Percentiles rank a stretch among this genome's conserved stretches.
Conservation (phyloP, 2,113 vertebrate species). For the Gorsachius goisagi region DNA sequence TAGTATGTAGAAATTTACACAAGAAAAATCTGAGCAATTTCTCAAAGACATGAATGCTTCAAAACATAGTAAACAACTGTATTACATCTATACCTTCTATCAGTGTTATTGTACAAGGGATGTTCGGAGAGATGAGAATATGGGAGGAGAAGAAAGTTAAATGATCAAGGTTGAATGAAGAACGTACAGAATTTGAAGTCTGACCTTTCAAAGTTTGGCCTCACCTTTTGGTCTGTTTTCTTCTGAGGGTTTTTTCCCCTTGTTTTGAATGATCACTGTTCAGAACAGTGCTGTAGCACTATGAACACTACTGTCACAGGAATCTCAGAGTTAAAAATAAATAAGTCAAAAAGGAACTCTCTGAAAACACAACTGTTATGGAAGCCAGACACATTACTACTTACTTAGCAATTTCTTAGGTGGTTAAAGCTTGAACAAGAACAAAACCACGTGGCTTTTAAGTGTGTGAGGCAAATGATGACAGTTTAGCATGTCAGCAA, state of each 20-base stretch:
- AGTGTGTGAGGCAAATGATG: not conserved
- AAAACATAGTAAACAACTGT: not conserved
- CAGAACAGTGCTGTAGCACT: not conserved
- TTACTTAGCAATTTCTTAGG: not conserved
- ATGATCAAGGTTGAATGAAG: not conserved
- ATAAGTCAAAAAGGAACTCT: not conserved
- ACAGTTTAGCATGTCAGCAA: not conserved
- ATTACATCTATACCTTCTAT: not conserved
- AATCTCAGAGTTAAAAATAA: not conserved
- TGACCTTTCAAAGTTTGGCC: not conserved
- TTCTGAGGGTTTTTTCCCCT: not conserved
- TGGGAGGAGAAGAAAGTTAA: not conserved
- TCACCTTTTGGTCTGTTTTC: not conserved
- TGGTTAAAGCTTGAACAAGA: not conserved
- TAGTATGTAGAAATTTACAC: not conserved
- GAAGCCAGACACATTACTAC: not conserved
- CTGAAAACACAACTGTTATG: not conserved
- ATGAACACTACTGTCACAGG: not conserved
- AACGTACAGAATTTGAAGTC: not conserved
- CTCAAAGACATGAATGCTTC: not conserved
- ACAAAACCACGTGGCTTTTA: not conserved
- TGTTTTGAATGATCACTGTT: not conserved
- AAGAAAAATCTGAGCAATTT: conserved; percentile 27
- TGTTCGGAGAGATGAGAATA: not conserved
- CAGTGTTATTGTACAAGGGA: not conserved